Evolutionary conservation across 2,113 vertebrate genomes (phyloP).

Genomic region (Sapayoa aenigma): DNA sequence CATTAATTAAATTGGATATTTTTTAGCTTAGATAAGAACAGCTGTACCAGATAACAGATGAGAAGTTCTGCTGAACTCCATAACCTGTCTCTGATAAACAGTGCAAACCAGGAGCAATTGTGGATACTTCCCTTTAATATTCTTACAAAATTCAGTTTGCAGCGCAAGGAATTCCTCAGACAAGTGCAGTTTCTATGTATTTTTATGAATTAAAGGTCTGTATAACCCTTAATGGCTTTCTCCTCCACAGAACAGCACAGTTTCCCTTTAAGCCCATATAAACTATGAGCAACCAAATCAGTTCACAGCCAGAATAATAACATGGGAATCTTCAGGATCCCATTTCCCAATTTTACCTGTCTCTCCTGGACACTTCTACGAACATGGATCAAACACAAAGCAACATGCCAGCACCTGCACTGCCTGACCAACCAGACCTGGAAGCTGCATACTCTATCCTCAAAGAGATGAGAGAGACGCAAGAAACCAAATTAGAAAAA

Average conservation of each 20-base stretch:
- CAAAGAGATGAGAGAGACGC: background rate
- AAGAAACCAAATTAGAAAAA: background rate
- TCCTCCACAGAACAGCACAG: background rate
- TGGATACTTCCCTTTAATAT: background rate
- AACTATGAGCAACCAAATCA: background rate
- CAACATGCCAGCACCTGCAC: fast-evolving
- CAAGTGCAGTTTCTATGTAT: background rate
- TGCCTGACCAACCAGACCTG: background rate
- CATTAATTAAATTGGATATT: background rate
- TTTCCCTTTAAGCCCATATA: background rate
- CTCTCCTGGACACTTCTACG: background rate
- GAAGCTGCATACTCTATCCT: background rate
- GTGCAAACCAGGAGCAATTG: background rate
- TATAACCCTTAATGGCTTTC: background rate
- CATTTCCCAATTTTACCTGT: background rate
- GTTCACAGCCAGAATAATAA: background rate
- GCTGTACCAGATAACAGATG: background rate
- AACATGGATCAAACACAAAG: background rate
- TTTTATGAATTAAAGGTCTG: background rate
- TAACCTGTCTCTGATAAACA: background rate
- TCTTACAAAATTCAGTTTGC: background rate
- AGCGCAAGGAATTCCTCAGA: background rate
- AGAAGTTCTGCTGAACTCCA: background rate
- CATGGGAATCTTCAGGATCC: background rate
- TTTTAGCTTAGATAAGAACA: background rate